Evolutionary conservation across 2,888 invertebrate species (phyloP).

Genomic region (Minunthozetes semirufus): DNA sequence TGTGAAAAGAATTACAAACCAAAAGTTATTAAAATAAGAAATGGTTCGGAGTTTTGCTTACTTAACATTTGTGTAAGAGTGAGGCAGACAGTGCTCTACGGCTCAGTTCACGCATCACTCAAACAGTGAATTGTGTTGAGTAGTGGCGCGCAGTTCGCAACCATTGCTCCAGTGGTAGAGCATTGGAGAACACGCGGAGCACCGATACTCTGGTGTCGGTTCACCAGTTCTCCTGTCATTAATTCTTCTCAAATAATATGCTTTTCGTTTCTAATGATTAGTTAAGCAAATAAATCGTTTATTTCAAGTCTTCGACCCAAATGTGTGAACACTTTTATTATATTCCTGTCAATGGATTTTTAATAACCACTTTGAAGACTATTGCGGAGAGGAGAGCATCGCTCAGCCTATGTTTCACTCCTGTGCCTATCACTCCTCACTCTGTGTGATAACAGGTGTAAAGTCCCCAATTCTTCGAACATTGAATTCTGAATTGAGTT

Average conservation of each 20-base stretch:
- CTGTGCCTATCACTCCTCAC: neutral
- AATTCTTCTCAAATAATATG: neutral
- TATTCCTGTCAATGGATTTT: neutral
- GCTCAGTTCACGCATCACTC: constrained; percentile 24
- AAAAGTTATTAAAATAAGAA: constrained; percentile 22
- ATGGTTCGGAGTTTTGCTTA: constrained; percentile 10
- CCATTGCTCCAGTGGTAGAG: neutral
- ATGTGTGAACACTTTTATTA: neutral
- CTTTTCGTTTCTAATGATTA: neutral
- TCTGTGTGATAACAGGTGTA: constrained; percentile 2
- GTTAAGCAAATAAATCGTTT: neutral
- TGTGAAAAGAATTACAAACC: neutral
- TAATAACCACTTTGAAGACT: neutral
- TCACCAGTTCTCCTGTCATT: neutral
- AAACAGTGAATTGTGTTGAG: constrained; percentile 17
- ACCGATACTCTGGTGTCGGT: constrained; percentile 8
- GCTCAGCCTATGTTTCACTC: neutral
- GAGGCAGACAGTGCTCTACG: constrained; percentile 8
- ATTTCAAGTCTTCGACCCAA: neutral
- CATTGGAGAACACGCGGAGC: neutral
- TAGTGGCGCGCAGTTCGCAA: constrained; percentile 22
- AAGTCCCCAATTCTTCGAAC: too few species aligned
- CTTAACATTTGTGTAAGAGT: neutral
- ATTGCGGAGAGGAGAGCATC: neutral
- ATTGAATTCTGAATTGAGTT: too few species aligned